Evolutionary conservation across 2,113 vertebrate species (phyloP).

Genomic region (Echinops telfairi): DNA sequence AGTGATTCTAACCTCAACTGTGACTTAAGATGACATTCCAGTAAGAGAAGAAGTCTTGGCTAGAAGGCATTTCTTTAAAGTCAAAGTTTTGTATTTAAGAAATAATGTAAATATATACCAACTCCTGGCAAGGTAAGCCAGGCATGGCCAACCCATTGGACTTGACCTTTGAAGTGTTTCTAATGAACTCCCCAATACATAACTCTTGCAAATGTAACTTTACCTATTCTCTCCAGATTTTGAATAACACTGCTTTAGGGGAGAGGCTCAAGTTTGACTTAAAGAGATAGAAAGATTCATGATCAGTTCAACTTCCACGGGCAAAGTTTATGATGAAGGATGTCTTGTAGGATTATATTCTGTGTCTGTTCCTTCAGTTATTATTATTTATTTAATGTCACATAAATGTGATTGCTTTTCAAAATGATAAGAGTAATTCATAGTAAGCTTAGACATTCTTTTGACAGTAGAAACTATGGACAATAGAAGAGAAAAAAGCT

Average conservation of each 20-base stretch:
- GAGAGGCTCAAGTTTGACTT: neutral
- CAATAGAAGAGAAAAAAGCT: neutral
- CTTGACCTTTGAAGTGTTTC: slow-evolving; percentile 6
- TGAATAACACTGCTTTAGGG: neutral
- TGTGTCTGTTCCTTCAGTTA: neutral
- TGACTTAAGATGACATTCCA: slow-evolving; percentile 39
- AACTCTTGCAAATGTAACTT: neutral
- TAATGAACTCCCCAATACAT: neutral
- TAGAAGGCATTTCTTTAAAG: slow-evolving; percentile 11
- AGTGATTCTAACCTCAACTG: slow-evolving; percentile 34
- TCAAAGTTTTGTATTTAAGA: neutral
- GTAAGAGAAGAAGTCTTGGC: neutral
- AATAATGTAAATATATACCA: neutral
- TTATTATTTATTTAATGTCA: neutral
- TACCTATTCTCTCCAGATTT: slow-evolving; percentile 23
- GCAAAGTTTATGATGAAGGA: neutral
- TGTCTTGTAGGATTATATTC: neutral
- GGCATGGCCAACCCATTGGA: neutral
- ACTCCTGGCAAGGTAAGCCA: neutral
- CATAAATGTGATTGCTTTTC: slow-evolving; percentile 29
- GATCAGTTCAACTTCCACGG: neutral
- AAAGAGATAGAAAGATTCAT: neutral
- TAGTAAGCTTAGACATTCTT: neutral
- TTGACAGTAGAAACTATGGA: neutral
- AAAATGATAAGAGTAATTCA: neutral